Evolutionary conservation across 2,888 invertebrate species (phyloP).

Genomic region (Sicus ferrugineus): DNA sequence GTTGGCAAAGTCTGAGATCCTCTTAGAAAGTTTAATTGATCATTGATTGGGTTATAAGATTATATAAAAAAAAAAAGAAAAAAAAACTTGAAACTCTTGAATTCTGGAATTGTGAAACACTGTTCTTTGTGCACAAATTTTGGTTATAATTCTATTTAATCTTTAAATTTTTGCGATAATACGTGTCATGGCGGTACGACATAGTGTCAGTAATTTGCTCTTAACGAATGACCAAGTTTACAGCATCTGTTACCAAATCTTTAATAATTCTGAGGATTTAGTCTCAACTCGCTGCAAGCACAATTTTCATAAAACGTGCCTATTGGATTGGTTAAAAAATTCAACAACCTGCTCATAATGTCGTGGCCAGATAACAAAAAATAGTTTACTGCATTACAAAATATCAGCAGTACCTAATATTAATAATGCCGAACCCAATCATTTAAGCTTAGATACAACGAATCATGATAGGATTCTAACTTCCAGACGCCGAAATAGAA

Average conservation of each 20-base stretch:
- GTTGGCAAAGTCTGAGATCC: not conserved
- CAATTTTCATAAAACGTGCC: conserved; percentile 13
- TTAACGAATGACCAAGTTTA: not conserved
- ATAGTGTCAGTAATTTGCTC: not conserved
- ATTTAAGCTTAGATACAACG: not conserved
- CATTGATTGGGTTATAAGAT: not conserved
- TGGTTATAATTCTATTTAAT: not conserved
- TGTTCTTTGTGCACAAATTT: not conserved
- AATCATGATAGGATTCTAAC: not conserved
- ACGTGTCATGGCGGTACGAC: conserved; percentile 11
- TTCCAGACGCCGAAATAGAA: not conserved
- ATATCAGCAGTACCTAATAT: not conserved
- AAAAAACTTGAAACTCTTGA: not conserved
- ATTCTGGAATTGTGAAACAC: not conserved
- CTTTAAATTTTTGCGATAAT: not conserved
- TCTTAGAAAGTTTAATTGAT: not conserved
- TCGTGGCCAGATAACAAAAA: not conserved
- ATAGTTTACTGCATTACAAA: not conserved
- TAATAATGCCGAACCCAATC: not conserved
- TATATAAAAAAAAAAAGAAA: not conserved
- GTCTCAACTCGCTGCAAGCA: conserved; percentile 8
- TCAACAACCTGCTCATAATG: conserved; percentile 14
- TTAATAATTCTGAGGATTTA: not conserved
- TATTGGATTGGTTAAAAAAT: not conserved
- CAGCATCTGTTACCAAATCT: not conserved